A percentile compares a stretch with the other conserved stretches of the same genome.
These are phyloP conservation scores for Lateolabrax maculatus DNA, from an alignment of 2,797 vertebrate genomes.

Conservation along the genomic window DNA sequence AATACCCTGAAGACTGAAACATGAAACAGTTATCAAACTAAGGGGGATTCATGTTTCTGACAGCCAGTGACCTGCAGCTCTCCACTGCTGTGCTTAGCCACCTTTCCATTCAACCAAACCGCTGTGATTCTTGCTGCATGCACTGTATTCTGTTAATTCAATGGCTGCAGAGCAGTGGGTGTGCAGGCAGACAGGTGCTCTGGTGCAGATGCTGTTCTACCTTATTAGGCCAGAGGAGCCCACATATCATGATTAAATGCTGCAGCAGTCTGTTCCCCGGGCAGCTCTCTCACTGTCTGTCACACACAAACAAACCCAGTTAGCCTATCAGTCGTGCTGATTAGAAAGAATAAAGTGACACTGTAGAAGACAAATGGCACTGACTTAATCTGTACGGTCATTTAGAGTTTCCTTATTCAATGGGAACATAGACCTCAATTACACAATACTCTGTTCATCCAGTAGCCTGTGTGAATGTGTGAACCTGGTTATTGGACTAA, in stretches of 20 bases:
- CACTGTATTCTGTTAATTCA: neutral
- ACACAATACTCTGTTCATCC: neutral
- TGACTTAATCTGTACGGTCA: conserved; percentile 36
- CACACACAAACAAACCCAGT: conserved; percentile 63
- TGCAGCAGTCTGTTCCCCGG: conserved; percentile 24
- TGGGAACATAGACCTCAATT: conserved; percentile 30
- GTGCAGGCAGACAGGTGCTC: conserved; percentile 41
- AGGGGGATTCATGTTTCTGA: neutral
- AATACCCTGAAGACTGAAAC: neutral
- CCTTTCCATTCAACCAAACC: neutral
- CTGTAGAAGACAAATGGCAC: conserved; percentile 62
- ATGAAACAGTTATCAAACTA: neutral
- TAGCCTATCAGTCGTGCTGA: conserved; percentile 49
- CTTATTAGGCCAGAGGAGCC: conserved; percentile 42
- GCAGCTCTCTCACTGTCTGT: conserved; percentile 25
- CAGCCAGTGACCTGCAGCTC: neutral
- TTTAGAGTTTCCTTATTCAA: conserved; percentile 61
- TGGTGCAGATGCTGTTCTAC: conserved; percentile 3
- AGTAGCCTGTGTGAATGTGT: neutral
- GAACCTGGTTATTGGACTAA: neutral
- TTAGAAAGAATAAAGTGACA: conserved; percentile 65
- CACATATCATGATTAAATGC: conserved; percentile 62
- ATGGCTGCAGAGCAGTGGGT: conserved; percentile 27
- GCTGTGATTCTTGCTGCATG: neutral
- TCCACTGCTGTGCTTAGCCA: neutral